Evolutionary conservation across 2,113 vertebrate species (phyloP).

Genomic region (Xenotilapia leptura): DNA sequence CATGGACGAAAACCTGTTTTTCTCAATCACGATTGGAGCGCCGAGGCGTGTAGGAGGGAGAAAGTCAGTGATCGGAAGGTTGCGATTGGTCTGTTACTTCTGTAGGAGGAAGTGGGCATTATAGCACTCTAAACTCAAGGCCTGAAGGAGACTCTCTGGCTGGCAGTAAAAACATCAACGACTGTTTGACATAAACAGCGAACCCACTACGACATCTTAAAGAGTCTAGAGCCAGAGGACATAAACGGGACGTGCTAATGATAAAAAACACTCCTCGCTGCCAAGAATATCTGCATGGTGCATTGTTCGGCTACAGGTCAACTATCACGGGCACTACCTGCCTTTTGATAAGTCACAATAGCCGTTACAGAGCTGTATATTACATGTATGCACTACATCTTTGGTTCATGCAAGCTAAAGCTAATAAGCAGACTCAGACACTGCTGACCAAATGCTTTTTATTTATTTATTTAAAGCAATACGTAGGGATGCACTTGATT

Average conservation of each 20-base stretch:
- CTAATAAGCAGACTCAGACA: neutral
- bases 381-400: neutral
- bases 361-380: neutral
- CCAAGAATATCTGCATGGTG: neutral
- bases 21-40: neutral
- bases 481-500: neutral
- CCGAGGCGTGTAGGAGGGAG: neutral
- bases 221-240: neutral
- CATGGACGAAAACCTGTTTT: neutral
- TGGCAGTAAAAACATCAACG: slow-evolving; percentile 40
- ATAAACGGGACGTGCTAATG: neutral
- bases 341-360: neutral
- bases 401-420: neutral
- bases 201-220: slow-evolving; percentile 4
- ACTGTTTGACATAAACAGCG: slow-evolving; percentile 34
- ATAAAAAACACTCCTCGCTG: neutral
- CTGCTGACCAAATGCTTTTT: neutral
- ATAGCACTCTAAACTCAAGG: slow-evolving; percentile 39
- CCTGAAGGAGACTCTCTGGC: slow-evolving; percentile 30
- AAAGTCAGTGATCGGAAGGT: neutral
- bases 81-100: slow-evolving; percentile 26
- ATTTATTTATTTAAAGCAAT: neutral
- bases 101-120: slow-evolving; percentile 25
- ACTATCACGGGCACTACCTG: neutral
- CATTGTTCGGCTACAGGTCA: neutral